phyloP scores from a whole-genome alignment of 2,888 invertebrate species.

The Cyclophora albipunctata region DNA sequence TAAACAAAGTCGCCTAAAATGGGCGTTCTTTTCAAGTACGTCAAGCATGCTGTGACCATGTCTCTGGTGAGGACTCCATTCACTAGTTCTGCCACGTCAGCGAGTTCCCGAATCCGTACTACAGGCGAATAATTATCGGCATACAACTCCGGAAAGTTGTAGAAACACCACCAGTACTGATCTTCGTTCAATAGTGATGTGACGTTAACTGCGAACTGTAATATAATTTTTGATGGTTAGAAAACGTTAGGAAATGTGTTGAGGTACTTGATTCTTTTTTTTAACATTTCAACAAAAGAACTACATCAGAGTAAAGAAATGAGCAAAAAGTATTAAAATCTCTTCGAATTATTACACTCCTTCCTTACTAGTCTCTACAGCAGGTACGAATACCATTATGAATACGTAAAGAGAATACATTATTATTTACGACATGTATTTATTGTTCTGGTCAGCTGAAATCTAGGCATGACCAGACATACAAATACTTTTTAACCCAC shows the following conservation, averaged over 20 bases:
- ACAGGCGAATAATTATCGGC: constrained; percentile 49
- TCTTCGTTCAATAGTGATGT: constrained; percentile 54
- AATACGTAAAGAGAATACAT: too few species aligned
- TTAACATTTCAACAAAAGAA: too few species aligned
- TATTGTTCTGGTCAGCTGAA: too few species aligned
- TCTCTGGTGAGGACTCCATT: constrained; percentile 69
- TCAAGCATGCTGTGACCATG: constrained; percentile 66
- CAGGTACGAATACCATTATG: too few species aligned
- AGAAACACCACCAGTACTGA: constrained; percentile 62
- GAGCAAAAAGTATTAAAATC: too few species aligned
- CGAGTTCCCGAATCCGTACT: constrained; percentile 34
- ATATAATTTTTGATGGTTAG: neutral
- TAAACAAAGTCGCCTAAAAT: constrained; percentile 68
- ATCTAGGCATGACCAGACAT: too few species aligned
- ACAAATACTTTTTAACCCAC: too few species aligned
- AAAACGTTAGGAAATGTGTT: neutral
- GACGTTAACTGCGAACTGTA: constrained; percentile 49
- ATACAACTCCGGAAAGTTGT: constrained; percentile 58
- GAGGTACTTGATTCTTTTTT: too few species aligned
- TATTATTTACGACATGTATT: too few species aligned
- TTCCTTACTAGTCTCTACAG: too few species aligned
- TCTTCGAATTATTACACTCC: too few species aligned
- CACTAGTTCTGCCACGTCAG: constrained; percentile 47
- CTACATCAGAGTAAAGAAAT: too few species aligned
- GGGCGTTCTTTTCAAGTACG: constrained; percentile 71